These are phyloP conservation scores for Ctenoplectra terminalis DNA, from an alignment of 1,140 invertebrate genomes.

Conservation along the genomic window DNA sequence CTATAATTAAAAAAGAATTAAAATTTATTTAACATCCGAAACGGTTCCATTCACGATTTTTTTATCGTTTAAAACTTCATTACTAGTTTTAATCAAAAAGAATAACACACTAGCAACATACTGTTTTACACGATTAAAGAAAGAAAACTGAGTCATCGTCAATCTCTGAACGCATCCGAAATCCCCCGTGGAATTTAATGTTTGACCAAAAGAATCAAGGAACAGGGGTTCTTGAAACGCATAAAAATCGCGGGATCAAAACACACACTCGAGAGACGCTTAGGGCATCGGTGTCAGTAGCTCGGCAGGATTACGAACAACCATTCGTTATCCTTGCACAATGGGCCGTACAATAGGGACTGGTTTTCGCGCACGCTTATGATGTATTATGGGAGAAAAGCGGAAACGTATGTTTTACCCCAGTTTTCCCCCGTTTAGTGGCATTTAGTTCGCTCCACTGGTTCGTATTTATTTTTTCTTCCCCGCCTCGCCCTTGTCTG, in stretches of 20 bases:
- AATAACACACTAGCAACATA: no score
- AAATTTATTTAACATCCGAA: no score
- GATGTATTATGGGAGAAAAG: slow-evolving; percentile 79
- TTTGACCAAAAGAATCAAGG: slow-evolving; percentile 1
- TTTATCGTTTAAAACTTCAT: no score
- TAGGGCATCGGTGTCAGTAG: slow-evolving; percentile 37
- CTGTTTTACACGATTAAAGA: not conserved
- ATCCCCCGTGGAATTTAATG: slow-evolving; percentile 33
- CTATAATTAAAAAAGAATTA: no score
- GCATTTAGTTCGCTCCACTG: slow-evolving; percentile 79
- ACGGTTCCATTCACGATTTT: no score
- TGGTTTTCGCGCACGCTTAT: slow-evolving; percentile 76
- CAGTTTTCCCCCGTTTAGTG: slow-evolving; percentile 78
- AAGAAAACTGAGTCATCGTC: not conserved
- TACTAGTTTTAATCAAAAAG: no score
- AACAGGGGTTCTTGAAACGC: not conserved
- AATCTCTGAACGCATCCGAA: not conserved
- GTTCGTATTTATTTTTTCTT: slow-evolving; percentile 74
- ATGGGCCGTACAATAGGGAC: slow-evolving; percentile 72
- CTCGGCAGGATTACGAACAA: slow-evolving; percentile 61
- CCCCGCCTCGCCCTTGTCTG: not conserved
- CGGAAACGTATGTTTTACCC: slow-evolving; percentile 81
- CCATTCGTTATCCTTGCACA: slow-evolving; percentile 77
- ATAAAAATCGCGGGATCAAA: slow-evolving; percentile 68
- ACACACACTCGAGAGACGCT: slow-evolving; percentile 57